phyloP scores from a whole-genome alignment of 2,113 vertebrate genomes.

The Nothoprocta perdicaria region DNA sequence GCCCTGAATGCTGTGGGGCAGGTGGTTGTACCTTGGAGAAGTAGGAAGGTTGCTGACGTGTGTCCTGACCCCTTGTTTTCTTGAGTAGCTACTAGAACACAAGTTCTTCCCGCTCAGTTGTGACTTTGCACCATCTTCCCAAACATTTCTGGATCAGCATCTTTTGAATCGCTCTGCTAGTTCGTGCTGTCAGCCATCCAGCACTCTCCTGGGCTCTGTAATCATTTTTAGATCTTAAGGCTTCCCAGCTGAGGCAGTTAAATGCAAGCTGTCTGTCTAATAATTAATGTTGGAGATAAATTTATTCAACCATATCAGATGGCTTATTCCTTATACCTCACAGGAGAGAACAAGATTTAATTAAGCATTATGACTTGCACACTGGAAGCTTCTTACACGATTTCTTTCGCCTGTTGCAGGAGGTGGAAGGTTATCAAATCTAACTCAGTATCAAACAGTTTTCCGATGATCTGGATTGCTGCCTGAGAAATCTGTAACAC shows the following conservation, averaged over 20 bases:
- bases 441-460: neutral
- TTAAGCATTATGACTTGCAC: neutral
- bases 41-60: neutral
- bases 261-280: neutral
- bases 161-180: neutral
- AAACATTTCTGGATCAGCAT: neutral
- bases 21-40: neutral
- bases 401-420: neutral
- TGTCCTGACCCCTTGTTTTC: neutral
- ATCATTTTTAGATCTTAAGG: neutral
- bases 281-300: neutral
- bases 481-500: neutral
- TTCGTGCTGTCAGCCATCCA: neutral
- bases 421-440: neutral
- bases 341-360: neutral
- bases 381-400: neutral
- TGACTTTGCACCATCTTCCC: neutral
- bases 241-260: neutral
- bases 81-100: neutral
- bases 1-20: fast-evolving
- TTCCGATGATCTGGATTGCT: neutral
- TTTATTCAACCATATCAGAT: neutral
- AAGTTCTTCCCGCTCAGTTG: neutral
- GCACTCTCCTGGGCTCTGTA: neutral
- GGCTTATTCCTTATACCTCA: neutral